phyloP scores from a whole-genome alignment of 2,113 vertebrate genomes.

The Henicopernis longicauda region DNA sequence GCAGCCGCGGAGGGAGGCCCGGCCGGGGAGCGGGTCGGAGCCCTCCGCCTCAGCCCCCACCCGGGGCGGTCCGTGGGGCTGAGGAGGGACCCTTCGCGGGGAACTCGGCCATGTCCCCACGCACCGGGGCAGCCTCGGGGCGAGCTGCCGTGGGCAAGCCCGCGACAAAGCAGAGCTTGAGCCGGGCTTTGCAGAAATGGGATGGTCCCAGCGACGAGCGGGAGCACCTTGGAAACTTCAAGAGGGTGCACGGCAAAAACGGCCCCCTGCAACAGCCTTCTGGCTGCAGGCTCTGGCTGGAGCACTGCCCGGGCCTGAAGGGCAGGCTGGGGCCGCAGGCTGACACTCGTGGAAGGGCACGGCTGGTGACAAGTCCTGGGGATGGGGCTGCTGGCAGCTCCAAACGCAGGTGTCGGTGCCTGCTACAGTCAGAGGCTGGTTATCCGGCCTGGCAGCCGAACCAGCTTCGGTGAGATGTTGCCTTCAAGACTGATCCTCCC shows the following conservation, averaged over 20 bases:
- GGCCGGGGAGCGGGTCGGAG: background rate
- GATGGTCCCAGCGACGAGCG: accelerated
- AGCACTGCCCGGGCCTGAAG: background rate
- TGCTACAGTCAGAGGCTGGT: background rate
- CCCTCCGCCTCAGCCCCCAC: background rate
- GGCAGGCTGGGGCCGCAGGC: background rate
- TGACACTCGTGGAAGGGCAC: background rate
- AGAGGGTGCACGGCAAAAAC: accelerated
- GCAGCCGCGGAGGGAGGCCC: background rate
- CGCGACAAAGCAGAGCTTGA: background rate
- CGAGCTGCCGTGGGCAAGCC: too few species aligned
- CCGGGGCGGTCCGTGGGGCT: too few species aligned
- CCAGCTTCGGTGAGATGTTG: background rate
- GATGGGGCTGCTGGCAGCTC: accelerated
- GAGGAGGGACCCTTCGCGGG: too few species aligned
- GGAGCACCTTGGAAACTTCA: too few species aligned
- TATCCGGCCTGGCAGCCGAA: background rate
- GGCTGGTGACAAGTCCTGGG: accelerated
- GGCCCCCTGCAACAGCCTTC: accelerated
- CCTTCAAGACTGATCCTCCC: background rate
- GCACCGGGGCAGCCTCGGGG: background rate
- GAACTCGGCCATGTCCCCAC: too few species aligned
- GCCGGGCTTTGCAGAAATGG: background rate
- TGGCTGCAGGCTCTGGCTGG: background rate
- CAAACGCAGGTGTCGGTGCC: too few species aligned